phyloP scores from a whole-genome alignment of 2,113 vertebrate genomes.

The Nibea albiflora region DNA sequence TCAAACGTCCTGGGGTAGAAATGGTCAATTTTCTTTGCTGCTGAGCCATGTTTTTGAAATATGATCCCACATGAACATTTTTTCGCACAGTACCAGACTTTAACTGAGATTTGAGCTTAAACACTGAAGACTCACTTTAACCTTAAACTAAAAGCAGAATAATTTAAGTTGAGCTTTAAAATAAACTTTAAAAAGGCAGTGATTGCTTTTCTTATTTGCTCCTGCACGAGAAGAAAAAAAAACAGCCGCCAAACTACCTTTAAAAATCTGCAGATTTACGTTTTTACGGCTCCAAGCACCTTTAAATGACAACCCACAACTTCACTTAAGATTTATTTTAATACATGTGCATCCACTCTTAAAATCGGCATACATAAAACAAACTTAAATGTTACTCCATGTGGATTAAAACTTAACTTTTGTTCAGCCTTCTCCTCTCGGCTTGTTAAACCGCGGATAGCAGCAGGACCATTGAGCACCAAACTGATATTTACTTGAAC shows the following conservation, averaged over 20 bases:
- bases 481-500: conserved; percentile 43
- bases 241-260: conserved; percentile 6
- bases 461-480: background rate
- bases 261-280: background rate
- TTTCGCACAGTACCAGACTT: conserved; percentile 30
- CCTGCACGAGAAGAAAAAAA: background rate
- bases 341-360: background rate
- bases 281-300: background rate
- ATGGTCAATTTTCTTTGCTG: conserved; percentile 36
- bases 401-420: background rate
- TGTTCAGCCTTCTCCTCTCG: background rate
- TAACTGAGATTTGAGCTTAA: conserved; percentile 26
- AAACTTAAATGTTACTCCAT: background rate
- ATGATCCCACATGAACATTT: conserved; percentile 63
- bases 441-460: background rate
- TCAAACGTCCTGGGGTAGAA: conserved; percentile 22
- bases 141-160: too few relatives aligned
- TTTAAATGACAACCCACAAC: background rate
- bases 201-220: conserved; percentile 1
- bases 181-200: background rate
- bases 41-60: conserved; percentile 70
- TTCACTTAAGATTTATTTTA: background rate
- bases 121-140: background rate
- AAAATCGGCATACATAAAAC: conserved; percentile 22
- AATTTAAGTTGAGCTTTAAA: background rate